phyloP scores from a whole-genome alignment of 2,888 invertebrate genomes.

The Drosophila ustulata region DNA sequence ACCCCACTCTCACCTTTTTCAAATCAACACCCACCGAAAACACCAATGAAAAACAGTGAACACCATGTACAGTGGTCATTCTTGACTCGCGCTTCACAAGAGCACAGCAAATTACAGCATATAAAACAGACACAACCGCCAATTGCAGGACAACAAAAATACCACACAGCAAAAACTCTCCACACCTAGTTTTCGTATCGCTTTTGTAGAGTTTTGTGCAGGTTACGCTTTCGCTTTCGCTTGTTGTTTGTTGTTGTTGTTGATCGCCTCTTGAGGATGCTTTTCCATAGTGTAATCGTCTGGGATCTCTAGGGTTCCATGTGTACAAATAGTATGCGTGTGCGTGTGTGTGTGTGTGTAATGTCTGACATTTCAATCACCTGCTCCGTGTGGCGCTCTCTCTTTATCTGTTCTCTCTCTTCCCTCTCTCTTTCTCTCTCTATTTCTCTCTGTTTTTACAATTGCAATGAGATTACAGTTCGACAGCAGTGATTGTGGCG shows the following conservation, averaged over 20 bases:
- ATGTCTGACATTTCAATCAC: constrained; percentile 39
- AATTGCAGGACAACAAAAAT: constrained; percentile 5
- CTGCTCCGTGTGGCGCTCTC: constrained; percentile 29
- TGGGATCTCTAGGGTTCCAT: constrained; percentile 35
- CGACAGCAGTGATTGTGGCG: constrained; percentile 84
- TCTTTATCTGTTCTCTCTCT: constrained; percentile 53
- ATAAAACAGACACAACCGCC: constrained; percentile 27
- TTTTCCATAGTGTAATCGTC: constrained; percentile 24
- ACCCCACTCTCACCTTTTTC: constrained; percentile 28
- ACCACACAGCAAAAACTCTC: constrained; percentile 8
- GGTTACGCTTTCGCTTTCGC: constrained; percentile 40
- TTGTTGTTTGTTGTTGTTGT: constrained; percentile 37
- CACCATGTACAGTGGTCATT: constrained; percentile 31
- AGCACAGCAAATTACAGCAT: constrained; percentile 41
- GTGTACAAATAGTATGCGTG: constrained; percentile 18
- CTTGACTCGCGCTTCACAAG: constrained; percentile 32
- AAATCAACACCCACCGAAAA: neutral
- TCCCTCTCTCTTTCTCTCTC: constrained; percentile 45
- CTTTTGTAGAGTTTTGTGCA: constrained; percentile 51
- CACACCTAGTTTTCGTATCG: constrained; percentile 43
- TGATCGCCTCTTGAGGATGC: constrained; percentile 42
- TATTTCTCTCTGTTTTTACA: constrained; percentile 26
- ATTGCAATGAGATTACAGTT: constrained; percentile 77
- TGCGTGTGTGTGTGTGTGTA: constrained; percentile 9
- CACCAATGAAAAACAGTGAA: neutral